Conservation (phyloP, 2,888 invertebrate genomes). For the Micoletzkya japonica region DNA sequence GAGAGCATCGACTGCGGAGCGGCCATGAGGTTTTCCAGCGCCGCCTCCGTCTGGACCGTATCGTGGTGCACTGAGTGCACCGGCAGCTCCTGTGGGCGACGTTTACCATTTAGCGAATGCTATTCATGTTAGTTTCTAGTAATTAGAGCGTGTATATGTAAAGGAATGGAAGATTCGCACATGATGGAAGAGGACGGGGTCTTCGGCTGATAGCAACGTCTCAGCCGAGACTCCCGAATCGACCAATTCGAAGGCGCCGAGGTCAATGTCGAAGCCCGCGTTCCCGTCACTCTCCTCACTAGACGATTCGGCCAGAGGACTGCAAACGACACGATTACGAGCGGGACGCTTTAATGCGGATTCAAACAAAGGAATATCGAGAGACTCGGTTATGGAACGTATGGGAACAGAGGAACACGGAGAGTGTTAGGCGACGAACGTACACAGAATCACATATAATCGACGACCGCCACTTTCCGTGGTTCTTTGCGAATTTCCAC, state of each 20-base stretch:
- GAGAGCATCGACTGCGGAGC: constrained; percentile 60
- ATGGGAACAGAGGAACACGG: too few species aligned
- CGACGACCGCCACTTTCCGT: too few species aligned
- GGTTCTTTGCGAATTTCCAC: too few species aligned
- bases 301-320: constrained; percentile 25
- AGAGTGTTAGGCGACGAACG: too few species aligned
- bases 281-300: constrained; percentile 17
- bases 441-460: too few species aligned
- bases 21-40: constrained; percentile 62
- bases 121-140: neutral
- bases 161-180: too few species aligned
- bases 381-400: too few species aligned
- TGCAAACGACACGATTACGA: too few species aligned
- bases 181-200: constrained; percentile 54
- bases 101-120: neutral
- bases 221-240: constrained; percentile 58
- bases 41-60: constrained; percentile 63
- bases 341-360: too few species aligned
- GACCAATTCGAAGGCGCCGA: constrained; percentile 33
- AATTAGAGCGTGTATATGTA: too few species aligned
- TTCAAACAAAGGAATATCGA: too few species aligned
- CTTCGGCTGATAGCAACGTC: constrained; percentile 56
- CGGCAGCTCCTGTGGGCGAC: constrained; percentile 50
- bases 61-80: constrained; percentile 64
- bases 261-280: constrained; percentile 23